These are phyloP conservation scores for Lophotis ruficrista DNA, from an alignment of 2,113 vertebrate genomes.

Conservation along the genomic window DNA sequence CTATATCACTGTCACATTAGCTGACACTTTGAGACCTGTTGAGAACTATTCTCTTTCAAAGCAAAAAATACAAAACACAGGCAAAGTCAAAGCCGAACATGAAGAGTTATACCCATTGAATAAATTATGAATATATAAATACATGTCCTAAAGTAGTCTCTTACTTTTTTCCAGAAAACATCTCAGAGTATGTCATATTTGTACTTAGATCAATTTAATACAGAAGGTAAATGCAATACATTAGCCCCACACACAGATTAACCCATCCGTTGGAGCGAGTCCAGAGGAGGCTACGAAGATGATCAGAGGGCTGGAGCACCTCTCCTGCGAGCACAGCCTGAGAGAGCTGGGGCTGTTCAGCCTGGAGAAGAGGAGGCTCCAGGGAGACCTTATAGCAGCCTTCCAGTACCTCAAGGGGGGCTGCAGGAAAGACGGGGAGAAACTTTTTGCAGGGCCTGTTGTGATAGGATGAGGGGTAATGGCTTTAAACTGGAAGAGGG, in stretches of 20 bases:
- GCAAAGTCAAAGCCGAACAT: not conserved
- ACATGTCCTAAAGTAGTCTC: not conserved
- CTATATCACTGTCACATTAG: not conserved
- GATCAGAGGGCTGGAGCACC: no score
- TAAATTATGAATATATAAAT: not conserved
- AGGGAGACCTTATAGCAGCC: no score
- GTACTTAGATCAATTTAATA: not conserved
- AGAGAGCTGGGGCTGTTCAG: no score
- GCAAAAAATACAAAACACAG: not conserved
- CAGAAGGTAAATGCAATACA: not conserved
- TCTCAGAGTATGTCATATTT: not conserved
- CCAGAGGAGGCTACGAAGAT: no score
- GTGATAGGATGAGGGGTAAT: no score
- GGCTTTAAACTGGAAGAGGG: no score
- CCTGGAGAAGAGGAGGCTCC: no score
- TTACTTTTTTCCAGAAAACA: not conserved
- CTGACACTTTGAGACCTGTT: not conserved
- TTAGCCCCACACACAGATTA: not conserved
- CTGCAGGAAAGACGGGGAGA: no score
- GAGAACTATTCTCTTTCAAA: not conserved
- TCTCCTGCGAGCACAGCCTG: no score
- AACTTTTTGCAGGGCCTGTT: no score
- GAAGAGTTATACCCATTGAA: not conserved
- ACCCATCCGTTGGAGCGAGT: no score
- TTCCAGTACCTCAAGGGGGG: no score